Conservation (phyloP, 2,797 vertebrate genomes). For the Sorex maritimensis region DNA sequence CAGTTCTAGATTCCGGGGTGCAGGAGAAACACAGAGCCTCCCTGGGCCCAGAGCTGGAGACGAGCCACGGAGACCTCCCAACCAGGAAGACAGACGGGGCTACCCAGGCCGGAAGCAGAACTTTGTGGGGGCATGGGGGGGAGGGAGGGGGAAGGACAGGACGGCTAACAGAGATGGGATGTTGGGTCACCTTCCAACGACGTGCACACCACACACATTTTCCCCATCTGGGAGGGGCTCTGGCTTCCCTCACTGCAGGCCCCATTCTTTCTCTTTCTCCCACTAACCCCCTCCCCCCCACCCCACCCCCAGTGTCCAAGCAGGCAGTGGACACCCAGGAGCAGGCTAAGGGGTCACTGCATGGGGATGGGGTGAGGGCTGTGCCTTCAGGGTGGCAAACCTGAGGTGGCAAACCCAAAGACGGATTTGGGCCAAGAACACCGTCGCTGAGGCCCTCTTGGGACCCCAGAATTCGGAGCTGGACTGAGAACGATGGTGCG, state of each 20-base stretch:
- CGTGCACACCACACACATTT: not conserved
- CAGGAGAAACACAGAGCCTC: not conserved
- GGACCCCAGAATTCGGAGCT: conserved; percentile 58
- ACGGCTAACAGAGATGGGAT: conserved; percentile 40
- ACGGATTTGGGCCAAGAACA: conserved; percentile 33
- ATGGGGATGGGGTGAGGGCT: not conserved
- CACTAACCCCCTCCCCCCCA: not conserved
- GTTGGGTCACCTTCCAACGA: not conserved
- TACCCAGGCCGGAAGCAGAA: conserved; percentile 48
- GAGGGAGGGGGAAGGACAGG: too few relatives aligned
- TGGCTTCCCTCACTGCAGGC: not conserved
- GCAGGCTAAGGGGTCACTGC: conserved; percentile 1
- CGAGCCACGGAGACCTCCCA: not conserved
- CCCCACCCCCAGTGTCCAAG: not conserved
- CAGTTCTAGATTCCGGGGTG: not conserved
- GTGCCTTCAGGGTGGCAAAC: conserved; percentile 40
- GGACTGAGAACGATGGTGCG: conserved; percentile 60
- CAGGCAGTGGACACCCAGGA: not conserved
- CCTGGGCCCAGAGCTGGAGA: not conserved
- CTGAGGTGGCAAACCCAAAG: conserved; percentile 29
- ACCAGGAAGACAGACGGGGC: not conserved
- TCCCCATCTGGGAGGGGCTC: conserved; percentile 34
- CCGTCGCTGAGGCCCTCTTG: conserved; percentile 46
- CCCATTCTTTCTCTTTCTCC: conserved; percentile 45
- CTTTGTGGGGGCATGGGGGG: conserved; percentile 9